Conservation (phyloP, 1,140 invertebrate genomes). For the Euura saliciscinereae region DNA sequence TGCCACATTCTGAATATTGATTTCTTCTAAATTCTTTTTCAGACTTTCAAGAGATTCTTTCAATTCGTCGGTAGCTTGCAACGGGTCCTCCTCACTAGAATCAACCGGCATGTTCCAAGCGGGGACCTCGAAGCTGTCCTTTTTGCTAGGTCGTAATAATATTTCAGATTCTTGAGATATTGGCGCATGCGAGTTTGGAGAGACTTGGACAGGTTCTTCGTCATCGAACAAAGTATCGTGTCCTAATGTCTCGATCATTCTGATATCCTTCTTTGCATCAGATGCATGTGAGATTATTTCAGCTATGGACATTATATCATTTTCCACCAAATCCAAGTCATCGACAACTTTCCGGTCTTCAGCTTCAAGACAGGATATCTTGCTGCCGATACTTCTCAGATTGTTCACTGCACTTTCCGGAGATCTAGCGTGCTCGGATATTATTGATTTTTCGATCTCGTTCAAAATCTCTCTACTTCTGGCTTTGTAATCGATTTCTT, state of each 20-base stretch:
- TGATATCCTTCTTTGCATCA: not conserved
- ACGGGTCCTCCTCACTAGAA: not conserved
- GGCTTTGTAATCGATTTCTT: constrained; percentile 47
- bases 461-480: constrained; percentile 51
- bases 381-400: constrained; percentile 35
- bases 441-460: constrained; percentile 51
- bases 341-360: constrained; percentile 39
- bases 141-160: not conserved
- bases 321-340: constrained; percentile 39
- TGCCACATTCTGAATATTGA: not conserved
- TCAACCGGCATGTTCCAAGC: not conserved
- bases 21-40: not conserved
- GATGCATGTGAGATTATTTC: not conserved
- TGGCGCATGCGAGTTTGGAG: not conserved
- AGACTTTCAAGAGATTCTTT: not conserved
- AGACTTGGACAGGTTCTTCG: not conserved
- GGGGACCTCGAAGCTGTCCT: not conserved
- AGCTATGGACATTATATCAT: constrained; percentile 34
- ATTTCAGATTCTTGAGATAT: not conserved
- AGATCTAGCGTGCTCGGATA: constrained; percentile 41
- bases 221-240: not conserved
- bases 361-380: constrained; percentile 39
- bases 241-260: not conserved
- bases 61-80: not conserved
- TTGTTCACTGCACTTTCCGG: constrained; percentile 32